Conservation (phyloP, 2,888 invertebrate genomes). For the Lapara coniferarum region DNA sequence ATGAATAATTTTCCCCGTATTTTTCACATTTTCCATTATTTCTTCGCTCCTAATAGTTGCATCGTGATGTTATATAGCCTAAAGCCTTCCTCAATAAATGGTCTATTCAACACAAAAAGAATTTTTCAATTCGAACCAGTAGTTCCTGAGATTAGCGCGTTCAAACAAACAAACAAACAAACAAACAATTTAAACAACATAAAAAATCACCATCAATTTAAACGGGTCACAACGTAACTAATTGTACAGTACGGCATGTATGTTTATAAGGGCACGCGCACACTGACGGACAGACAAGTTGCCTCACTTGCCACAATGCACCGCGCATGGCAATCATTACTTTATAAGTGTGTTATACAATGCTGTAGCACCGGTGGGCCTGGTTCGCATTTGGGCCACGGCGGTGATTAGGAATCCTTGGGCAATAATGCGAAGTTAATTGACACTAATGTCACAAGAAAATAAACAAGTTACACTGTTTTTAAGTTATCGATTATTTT, state of each 20-base stretch:
- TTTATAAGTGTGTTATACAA: conserved; percentile 12
- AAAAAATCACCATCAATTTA: neutral
- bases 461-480: no score
- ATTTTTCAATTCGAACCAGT: no score
- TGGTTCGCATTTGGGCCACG: conserved; percentile 1
- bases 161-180: no score
- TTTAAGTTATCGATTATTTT: no score
- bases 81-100: no score
- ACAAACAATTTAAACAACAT: neutral
- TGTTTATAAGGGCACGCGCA: neutral
- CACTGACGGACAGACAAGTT: neutral
- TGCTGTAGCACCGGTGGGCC: neutral
- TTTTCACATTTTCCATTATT: no score
- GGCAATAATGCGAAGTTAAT: neutral
- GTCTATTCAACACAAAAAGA: no score
- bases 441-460: no score
- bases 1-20: no score
- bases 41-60: no score
- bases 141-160: no score
- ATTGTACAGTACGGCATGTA: conserved; percentile 9
- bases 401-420: conserved; percentile 7
- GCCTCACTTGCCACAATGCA: conserved; percentile 5
- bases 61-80: no score
- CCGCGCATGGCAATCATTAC: conserved; percentile 10
- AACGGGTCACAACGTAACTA: neutral